Conservation (phyloP, 2,113 vertebrate genomes). For the Oceanites oceanicus region DNA sequence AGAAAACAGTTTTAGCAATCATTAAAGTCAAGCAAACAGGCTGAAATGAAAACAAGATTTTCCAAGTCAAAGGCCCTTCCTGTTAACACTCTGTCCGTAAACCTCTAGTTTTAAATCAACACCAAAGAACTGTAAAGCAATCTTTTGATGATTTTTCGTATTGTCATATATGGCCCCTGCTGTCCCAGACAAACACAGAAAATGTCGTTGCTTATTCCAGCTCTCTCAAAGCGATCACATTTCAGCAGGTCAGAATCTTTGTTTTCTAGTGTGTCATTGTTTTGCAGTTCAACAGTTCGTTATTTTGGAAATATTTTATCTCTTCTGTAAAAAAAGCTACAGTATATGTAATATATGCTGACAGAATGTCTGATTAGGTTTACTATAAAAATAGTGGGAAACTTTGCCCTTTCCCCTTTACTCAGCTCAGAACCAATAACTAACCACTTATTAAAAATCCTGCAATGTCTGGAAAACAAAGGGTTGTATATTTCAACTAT, state of each 20-base stretch:
- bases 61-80: not conserved
- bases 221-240: not conserved
- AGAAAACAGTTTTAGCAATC: not conserved
- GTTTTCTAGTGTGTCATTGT: not conserved
- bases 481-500: not conserved
- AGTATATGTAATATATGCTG: not conserved
- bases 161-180: not conserved
- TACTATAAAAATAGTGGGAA: not conserved
- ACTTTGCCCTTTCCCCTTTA: not conserved
- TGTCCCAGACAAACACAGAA: not conserved
- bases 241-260: not conserved
- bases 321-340: not conserved
- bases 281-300: not conserved
- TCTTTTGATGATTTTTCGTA: not conserved
- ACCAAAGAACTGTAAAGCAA: not conserved
- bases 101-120: not conserved
- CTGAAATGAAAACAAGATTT: not conserved
- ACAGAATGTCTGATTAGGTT: not conserved
- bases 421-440: not conserved
- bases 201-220: not conserved
- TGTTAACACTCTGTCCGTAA: fast-evolving
- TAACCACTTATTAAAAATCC: not conserved
- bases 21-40: not conserved
- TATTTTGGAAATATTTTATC: not conserved
- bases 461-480: not conserved